phyloP scores from a whole-genome alignment of 2,888 invertebrate genomes.

The Drosophila ezoana region DNA sequence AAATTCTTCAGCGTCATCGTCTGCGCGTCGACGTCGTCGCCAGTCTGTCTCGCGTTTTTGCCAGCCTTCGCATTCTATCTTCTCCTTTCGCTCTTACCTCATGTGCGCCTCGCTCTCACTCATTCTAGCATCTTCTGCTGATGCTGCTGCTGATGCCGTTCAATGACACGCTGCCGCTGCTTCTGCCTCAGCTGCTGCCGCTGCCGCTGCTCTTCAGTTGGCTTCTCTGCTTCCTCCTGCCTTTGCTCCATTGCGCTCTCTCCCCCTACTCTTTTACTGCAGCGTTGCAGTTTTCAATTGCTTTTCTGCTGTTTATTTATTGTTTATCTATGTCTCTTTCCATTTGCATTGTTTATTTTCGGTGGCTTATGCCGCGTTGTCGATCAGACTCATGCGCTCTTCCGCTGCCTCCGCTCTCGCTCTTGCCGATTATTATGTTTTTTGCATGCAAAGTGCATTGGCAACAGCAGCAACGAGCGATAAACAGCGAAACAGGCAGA shows the following conservation, averaged over 20 bases:
- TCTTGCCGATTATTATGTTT: conserved; percentile 72
- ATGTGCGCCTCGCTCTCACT: conserved; percentile 2
- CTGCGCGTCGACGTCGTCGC: conserved; percentile 37
- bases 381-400: conserved; percentile 55
- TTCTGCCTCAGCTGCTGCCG: conserved; percentile 2
- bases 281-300: conserved; percentile 65
- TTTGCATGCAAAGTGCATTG: conserved; percentile 78
- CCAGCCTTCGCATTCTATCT: not conserved
- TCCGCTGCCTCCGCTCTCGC: conserved; percentile 1
- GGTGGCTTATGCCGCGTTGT: conserved; percentile 60
- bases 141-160: conserved; percentile 52
- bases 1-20: conserved; percentile 25
- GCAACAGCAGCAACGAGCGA: conserved; percentile 63
- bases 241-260: not conserved
- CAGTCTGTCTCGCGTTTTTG: conserved; percentile 58
- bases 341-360: conserved; percentile 74
- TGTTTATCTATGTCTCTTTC: conserved; percentile 73
- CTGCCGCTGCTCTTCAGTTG: conserved; percentile 13
- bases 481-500: conserved; percentile 58
- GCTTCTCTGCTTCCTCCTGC: conserved; percentile 6
- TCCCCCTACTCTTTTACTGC: conserved; percentile 8
- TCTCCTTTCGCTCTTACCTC: not conserved
- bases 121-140: conserved; percentile 14
- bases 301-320: conserved; percentile 69
- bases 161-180: conserved; percentile 58